A percentile compares a stretch with the other conserved stretches of the same genome.
Evolutionary conservation across 2,113 vertebrate species (phyloP).

Genomic region (Pangasianodon gigas): DNA sequence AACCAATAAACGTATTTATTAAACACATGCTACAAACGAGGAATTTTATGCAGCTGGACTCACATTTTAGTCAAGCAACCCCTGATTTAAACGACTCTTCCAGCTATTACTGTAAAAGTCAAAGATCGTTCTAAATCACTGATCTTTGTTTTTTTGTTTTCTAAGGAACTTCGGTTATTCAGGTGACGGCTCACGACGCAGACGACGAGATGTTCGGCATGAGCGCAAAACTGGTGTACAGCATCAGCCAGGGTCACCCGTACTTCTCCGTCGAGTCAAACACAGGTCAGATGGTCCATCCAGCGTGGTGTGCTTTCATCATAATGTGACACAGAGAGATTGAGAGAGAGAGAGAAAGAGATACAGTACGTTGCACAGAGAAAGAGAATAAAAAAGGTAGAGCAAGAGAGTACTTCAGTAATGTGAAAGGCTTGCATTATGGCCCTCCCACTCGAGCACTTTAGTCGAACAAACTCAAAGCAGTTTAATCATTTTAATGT

Average conservation of each 20-base stretch:
- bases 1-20: neutral
- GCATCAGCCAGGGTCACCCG: slow-evolving; percentile 92
- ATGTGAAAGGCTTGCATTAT: slow-evolving; percentile 31
- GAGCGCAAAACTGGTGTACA: slow-evolving; percentile 92
- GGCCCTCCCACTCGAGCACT: slow-evolving; percentile 32
- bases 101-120: neutral
- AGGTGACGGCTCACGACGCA: slow-evolving; percentile 92
- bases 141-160: slow-evolving; percentile 16
- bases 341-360: slow-evolving; percentile 18
- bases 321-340: neutral
- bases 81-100: neutral
- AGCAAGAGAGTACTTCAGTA: slow-evolving; percentile 13
- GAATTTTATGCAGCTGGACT: neutral
- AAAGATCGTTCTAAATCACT: neutral
- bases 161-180: slow-evolving; percentile 90
- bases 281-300: slow-evolving; percentile 80
- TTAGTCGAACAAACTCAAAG: slow-evolving; percentile 34
- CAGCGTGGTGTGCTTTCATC: slow-evolving; percentile 22
- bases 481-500: slow-evolving; percentile 62
- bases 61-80: neutral
- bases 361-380: neutral
- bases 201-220: slow-evolving; percentile 93
- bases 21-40: neutral
- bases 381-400: slow-evolving; percentile 1
- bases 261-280: slow-evolving; percentile 97